Evolutionary conservation across 2,888 invertebrate genomes (phyloP), one percentile per base, ranked within the genome.

Genomic region (Drepana falcataria): DNA sequence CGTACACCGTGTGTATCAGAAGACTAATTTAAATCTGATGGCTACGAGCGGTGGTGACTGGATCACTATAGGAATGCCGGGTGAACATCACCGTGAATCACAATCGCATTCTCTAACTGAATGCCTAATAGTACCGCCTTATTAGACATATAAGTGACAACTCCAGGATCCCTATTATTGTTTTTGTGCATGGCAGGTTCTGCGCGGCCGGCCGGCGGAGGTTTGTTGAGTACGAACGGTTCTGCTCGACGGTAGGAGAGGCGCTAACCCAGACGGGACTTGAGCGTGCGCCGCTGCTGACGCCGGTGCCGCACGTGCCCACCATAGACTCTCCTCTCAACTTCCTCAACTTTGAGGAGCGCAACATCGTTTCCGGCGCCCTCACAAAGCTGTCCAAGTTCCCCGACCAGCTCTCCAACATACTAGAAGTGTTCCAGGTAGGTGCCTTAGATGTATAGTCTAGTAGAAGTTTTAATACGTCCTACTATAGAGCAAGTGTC

Each of bases 341-440:
- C 78, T 95, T 95, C 91, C 92, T 96, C 62, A 95, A 95, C 83
- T 95, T 94, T 77, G 95, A 95, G 60, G 95, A 96, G 82, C 88
- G 96, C 37, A 89, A 90, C 56, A 75, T 89, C 41, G 91, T 94
- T 47, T 92, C 94, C 1, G 84, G 91, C 55, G 95, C 95, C 0
- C 89, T 96, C 69, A 92, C 93, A 79, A 95, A 95, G 74, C 87
- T 96, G 34, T 91, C 94, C 44, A 92, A 92, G 63, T 91, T 92
- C 49, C 93, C 94, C 0, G 94, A 95, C 66, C 92, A 93, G 60
- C 86, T 94, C 47, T 93, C 94, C 57, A 95, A 96, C 68, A 89
- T 96, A 48, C 89, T 93, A 53, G 93, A 94, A 51, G 88, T 95
- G 40, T 94, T 96, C 71, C 90, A 91, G 91, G 94, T 93, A 63